Evolutionary conservation across 2,797 vertebrate species (phyloP), one percentile per base, ranked within the genome.

Genomic region (Crotalus adamanteus): DNA sequence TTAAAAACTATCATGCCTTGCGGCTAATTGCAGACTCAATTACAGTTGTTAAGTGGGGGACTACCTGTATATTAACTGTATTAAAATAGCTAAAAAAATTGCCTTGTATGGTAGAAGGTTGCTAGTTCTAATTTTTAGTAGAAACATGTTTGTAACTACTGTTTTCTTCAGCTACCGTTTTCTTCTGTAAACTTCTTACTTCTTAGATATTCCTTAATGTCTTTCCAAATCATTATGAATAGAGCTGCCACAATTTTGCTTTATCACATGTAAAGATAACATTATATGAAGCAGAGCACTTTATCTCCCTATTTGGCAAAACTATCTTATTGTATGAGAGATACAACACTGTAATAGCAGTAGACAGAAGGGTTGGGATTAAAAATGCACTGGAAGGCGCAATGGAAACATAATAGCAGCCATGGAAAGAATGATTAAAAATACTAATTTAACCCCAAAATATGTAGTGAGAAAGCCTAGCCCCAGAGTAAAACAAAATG

Each of bases 401-500:
- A 87, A 91, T 25, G 37, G 51, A 31, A 57, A 31, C 51, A 56
- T 26, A n/a, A 31, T 7, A 31, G 57, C 28, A 42, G 6, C 1
- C 3, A 55, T 12, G n/a, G 20, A 22, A 6, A 91, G 22, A 31
- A 87, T 42, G 20, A 28, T 11, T 26, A 53, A 87, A 90, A 90
- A 26, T 22, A 86, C 51, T 4, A 9, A 42, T 3, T 1, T 0
- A 59, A 26, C 4, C 26, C 47, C 26, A 11, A 13, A 65, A 65
- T 55, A 42, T 7, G 22, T 7, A 65, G 12, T 65, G 60, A 59
- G 25, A 51, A 86, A 91, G 59, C 37, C 37, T 59, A 31, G 51
- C 26, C 37, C 13, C 22, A 53, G 12, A 31, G 90, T 93, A 95
- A 95, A 59, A 61, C 42, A 94, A 0, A 2, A 31, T 86, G 28